Conservation (phyloP, 2,888 invertebrate genomes). For the Drosophila prostipennis region DNA sequence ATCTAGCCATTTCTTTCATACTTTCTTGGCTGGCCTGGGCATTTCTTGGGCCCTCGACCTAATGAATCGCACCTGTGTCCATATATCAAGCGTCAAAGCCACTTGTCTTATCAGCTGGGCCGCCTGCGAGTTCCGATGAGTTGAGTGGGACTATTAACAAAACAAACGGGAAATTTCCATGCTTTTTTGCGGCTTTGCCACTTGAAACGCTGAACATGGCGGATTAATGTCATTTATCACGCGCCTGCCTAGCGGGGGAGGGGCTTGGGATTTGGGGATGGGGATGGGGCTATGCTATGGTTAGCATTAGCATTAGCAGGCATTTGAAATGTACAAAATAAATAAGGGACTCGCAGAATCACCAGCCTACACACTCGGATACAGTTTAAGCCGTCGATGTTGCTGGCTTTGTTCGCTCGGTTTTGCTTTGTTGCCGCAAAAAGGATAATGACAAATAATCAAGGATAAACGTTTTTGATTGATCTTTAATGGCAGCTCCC, state of each 20-base stretch:
- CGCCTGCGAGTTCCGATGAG: conserved; percentile 48
- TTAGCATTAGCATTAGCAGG: conserved; percentile 42
- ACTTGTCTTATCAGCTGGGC: conserved; percentile 76
- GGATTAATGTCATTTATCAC: conserved; percentile 81
- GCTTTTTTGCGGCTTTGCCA: conserved; percentile 48
- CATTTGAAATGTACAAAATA: conserved; percentile 75
- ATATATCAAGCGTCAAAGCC: conserved; percentile 74
- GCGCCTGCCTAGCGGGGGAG: conserved; percentile 49
- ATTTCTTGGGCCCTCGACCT: conserved; percentile 28
- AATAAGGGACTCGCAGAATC: conserved; percentile 52
- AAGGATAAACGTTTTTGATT: conserved; percentile 83
- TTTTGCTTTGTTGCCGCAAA: conserved; percentile 59
- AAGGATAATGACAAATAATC: conserved; percentile 83
- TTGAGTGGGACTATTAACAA: conserved; percentile 74
- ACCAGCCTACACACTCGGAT: conserved; percentile 24
- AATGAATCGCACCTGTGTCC: conserved; percentile 72
- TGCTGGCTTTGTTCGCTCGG: conserved; percentile 37
- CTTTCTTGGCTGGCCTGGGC: background rate
- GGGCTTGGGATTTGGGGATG: background rate
- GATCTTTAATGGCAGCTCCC: conserved; percentile 77
- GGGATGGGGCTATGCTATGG: conserved; percentile 12
- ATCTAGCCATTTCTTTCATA: background rate
- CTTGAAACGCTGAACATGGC: conserved; percentile 73
- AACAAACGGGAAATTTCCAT: conserved; percentile 52
- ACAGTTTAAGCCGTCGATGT: conserved; percentile 61